Base-by-base conservation (phyloP, 2,113 vertebrate species). In the Fulmarus glacialis region DNA sequence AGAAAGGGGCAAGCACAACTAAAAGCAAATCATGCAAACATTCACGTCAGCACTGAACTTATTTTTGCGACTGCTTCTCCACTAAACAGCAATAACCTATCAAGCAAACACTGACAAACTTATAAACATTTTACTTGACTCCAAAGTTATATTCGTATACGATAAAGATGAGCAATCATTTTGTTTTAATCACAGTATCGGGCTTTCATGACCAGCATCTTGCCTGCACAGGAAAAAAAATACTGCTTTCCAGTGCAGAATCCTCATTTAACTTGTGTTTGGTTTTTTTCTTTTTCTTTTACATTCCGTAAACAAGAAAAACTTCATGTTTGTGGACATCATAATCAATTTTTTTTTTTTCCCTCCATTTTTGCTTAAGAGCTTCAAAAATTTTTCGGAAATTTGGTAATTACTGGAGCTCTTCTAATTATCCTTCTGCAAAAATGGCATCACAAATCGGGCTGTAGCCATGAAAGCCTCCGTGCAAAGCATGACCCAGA, bases 11-110 rank as follows among this genome's bases (percentile, higher is more conserved):
- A 95, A 91, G 87, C 70, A 85, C 75, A 56, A 73, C 97, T 92
- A 58, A 66, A 96, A 94, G 93, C 87, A 98, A 93, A 82, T 98
- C 98, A 98, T 98, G 98, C 98, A 99, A 96, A 98, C 97, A 97
- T 96, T 97, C 97, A 96, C 12, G 4, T 93, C 92, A 96, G 95
- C 97, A 75, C 47, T 97, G 50, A 66, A 88, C 96, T 92, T 90
- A 48, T 60, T 68, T 83, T 60, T 68, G 92, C 82, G 7, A 72
- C 82, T 97, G 97, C 42, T 96, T 59, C 87, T 96, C 95, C 74
- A 15, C 97, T 97, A 93, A 92, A 96, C 63, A 95, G 96, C 97
- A 83, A 87, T 23, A 87, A 96, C 89, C 97, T 96, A 93, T 56
- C 93, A 97, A 98, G 97, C 97, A 74, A 96, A 98, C 59, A 74